Evolutionary conservation across 2,888 invertebrate species (phyloP).

Genomic region (Drosophila bunnanda): DNA sequence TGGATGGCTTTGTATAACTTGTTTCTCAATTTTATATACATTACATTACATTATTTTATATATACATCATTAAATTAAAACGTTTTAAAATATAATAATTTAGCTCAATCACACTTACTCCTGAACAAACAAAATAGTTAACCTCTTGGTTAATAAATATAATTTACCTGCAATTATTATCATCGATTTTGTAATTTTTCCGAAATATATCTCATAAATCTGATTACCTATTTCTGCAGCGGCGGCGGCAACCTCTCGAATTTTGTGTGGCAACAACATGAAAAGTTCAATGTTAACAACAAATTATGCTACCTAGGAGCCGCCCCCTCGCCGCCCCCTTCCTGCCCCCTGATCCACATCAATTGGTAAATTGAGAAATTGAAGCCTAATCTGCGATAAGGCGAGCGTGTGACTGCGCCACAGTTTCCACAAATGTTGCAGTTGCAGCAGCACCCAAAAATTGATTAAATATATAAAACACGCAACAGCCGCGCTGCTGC

Average conservation of each 20-base stretch:
- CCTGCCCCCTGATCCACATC: conserved; percentile 34
- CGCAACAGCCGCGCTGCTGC: conserved; percentile 59
- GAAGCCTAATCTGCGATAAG: conserved; percentile 77
- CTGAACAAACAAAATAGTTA: not conserved
- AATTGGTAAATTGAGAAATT: conserved; percentile 78
- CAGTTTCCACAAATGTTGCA: conserved; percentile 25
- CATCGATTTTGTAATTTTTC: conserved; percentile 3
- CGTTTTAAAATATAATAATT: not conserved
- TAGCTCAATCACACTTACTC: not conserved
- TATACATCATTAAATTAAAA: too few relatives aligned
- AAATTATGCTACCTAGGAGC: conserved; percentile 35
- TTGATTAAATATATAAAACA: conserved; percentile 82
- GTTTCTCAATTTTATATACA: too few relatives aligned
- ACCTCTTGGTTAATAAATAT: not conserved
- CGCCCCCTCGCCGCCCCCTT: conserved; percentile 14
- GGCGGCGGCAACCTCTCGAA: conserved; percentile 2
- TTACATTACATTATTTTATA: too few relatives aligned
- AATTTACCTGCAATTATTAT: conserved; percentile 5
- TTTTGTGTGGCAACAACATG: conserved; percentile 36
- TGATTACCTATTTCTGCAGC: conserved; percentile 11
- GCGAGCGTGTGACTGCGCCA: conserved; percentile 61
- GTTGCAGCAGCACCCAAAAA: conserved; percentile 54
- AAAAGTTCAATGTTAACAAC: conserved; percentile 76
- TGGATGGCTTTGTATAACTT: too few relatives aligned
- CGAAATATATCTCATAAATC: conserved; percentile 14